These are phyloP conservation scores for Pogoniulus pusillus DNA, from an alignment of 2,797 vertebrate species.

Conservation along the genomic window DNA sequence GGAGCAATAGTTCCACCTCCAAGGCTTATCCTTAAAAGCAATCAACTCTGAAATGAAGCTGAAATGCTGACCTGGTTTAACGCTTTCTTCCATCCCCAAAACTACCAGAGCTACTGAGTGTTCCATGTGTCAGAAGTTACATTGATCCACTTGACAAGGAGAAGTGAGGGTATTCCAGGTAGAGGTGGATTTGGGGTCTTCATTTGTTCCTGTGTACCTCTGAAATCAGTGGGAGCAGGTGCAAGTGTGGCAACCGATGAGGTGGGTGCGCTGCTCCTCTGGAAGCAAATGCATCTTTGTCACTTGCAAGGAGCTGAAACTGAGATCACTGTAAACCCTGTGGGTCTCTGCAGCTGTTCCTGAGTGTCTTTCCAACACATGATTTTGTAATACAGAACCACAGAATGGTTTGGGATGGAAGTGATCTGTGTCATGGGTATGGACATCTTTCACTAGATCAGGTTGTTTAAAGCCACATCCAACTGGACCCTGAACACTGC, in stretches of 20 bases:
- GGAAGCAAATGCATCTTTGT: neutral
- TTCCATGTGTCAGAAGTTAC: neutral
- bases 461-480: neutral
- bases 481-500: neutral
- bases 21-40: neutral
- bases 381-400: neutral
- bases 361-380: neutral
- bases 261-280: neutral
- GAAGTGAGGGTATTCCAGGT: neutral
- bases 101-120: neutral
- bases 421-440: neutral
- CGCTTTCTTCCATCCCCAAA: neutral
- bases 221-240: neutral
- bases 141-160: neutral
- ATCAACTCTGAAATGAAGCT: neutral
- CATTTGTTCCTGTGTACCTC: neutral
- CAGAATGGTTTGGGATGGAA: neutral
- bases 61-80: neutral
- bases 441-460: neutral
- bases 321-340: neutral
- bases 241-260: neutral
- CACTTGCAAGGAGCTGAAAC: neutral
- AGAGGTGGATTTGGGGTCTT: neutral
- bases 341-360: neutral
- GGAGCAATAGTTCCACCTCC: neutral